Evolutionary conservation across 2,797 vertebrate genomes (phyloP), one percentile per base, ranked within the genome.

Genomic region (Vireo griseus): DNA sequence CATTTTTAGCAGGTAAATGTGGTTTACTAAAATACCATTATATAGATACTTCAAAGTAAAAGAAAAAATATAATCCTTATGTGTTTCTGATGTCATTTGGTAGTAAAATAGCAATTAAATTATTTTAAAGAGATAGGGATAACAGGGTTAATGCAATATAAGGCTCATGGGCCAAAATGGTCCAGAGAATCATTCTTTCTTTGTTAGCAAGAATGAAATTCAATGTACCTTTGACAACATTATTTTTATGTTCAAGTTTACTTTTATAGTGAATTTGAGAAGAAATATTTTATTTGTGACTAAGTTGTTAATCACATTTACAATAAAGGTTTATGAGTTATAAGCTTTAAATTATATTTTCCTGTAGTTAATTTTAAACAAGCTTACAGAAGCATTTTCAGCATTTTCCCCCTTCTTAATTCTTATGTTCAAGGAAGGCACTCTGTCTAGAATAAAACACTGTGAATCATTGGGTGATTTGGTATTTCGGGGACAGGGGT

Each of bases 171-270:
- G 88, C 10, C 35, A 86, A 84, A 96, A 92, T 55, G 25, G 15
- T 83, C 45, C 29, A 76, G 58, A 87, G 91, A 87, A 59, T 35
- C 6, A 66, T 62, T 68, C 4, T 66, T 90, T 55, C 3, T 80
- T 69, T 67, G 5, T 83, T 73, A 93, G 21, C 22, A 91, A 65
- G 45, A 86, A 68, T 88, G 81, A 92, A 96, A 82, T 91, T 62
- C 88, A 78, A 52, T 59, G 50, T 76, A 50, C 50, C 28, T 86
- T 81, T 90, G 61, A 31, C 33, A 48, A 31, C 26, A 84, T 59
- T 19, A 42, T 13, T 73, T 93, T 92, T 65, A 58, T 61, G 31
- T 37, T 80, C 47, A 93, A 76, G n/a, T 91, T 58, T 86, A 48
- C 6, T 69, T 86, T 72, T 72, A 24, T 48, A 62, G 52, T 47